phyloP scores from a whole-genome alignment of 2,888 invertebrate species.

The Tenthredo mesomela region DNA sequence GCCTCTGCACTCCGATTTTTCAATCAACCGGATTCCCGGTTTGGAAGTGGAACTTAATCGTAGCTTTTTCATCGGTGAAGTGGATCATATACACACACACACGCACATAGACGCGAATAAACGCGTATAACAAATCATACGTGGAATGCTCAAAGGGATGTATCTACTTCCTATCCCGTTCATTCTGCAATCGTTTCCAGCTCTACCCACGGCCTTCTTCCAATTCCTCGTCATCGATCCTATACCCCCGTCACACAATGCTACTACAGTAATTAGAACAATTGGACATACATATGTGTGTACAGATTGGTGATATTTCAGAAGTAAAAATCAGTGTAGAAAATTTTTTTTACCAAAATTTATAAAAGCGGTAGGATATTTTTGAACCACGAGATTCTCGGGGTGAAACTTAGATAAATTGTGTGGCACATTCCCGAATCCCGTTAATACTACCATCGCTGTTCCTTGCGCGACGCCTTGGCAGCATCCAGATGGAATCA shows the following conservation, averaged over 20 bases:
- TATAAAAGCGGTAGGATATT: neutral
- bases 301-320: neutral
- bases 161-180: constrained; percentile 2
- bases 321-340: neutral
- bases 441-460: neutral
- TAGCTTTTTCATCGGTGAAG: neutral
- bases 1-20: constrained; percentile 16
- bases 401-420: neutral
- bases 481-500: constrained; percentile 57
- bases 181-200: neutral
- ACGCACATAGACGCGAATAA: neutral
- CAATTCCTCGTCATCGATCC: constrained; percentile 1
- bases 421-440: neutral
- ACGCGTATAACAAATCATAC: neutral
- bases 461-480: constrained; percentile 26
- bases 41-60: constrained; percentile 23
- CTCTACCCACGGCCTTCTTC: neutral
- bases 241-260: neutral
- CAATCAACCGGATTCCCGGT: constrained; percentile 28
- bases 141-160: constrained; percentile 16
- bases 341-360: neutral
- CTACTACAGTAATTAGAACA: neutral
- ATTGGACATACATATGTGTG: neutral
- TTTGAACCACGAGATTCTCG: neutral
- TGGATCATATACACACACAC: neutral